A percentile compares a stretch with the other conserved stretches of the same genome.
Conservation (phyloP, 2,797 vertebrate genomes). For the Siniperca obscura region DNA sequence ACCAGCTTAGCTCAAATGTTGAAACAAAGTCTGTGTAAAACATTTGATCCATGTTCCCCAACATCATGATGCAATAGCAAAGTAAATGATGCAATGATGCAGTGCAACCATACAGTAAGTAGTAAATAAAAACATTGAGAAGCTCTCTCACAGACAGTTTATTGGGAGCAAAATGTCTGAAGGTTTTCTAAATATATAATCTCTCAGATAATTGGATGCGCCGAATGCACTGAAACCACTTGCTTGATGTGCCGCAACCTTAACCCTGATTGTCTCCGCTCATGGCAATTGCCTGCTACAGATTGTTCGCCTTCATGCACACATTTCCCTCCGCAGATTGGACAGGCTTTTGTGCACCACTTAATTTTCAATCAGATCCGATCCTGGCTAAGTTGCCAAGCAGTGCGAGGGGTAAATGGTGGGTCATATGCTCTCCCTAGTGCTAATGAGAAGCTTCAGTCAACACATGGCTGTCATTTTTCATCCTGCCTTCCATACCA, state of each 20-base stretch:
- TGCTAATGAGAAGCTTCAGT: conserved; percentile 80
- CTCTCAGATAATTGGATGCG: conserved; percentile 65
- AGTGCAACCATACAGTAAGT: conserved; percentile 24
- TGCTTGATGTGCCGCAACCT: conserved; percentile 63
- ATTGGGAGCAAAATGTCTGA: conserved; percentile 44
- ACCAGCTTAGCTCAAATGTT: conserved; percentile 1
- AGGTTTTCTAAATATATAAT: conserved; percentile 61
- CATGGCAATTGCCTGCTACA: conserved; percentile 50
- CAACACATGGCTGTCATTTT: conserved; percentile 72
- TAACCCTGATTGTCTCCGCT: conserved; percentile 69
- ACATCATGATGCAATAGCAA: conserved; percentile 21
- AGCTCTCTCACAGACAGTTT: conserved; percentile 16
- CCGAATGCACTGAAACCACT: conserved; percentile 63
- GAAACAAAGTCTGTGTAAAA: conserved; percentile 34
- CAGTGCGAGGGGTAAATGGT: conserved; percentile 53
- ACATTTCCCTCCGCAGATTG: conserved; percentile 65
- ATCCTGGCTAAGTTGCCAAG: conserved; percentile 69
- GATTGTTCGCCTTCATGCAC: conserved; percentile 58
- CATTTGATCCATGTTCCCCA: conserved; percentile 9
- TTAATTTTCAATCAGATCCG: conserved; percentile 81
- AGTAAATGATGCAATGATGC: conserved; percentile 54
- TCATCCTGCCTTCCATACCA: conserved; percentile 56
- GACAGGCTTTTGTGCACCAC: conserved; percentile 75
- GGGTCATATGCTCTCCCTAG: conserved; percentile 66
- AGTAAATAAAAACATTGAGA: conserved; percentile 43